A percentile compares a stretch with the other conserved stretches of the same genome.
Conservation (phyloP, 2,888 invertebrate species). For the Sinodicranocentrus sp. region DNA sequence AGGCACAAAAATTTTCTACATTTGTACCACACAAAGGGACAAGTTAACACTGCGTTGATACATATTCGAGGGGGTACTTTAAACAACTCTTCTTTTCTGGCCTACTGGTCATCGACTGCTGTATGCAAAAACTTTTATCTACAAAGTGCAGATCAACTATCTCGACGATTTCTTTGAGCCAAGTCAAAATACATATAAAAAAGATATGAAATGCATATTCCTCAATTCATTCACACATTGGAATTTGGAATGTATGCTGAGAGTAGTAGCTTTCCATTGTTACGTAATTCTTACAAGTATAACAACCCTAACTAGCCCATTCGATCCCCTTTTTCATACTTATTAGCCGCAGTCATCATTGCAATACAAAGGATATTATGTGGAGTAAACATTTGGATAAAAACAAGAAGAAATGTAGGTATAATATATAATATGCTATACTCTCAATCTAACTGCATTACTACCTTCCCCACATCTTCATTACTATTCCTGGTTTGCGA, state of each 20-base stretch:
- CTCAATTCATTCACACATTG: conserved; percentile 11
- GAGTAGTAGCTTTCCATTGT: conserved; percentile 37
- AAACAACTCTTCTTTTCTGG: background rate
- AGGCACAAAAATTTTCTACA: too few species aligned
- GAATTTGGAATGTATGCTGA: too few species aligned
- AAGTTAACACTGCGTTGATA: too few species aligned
- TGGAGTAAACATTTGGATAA: too few species aligned
- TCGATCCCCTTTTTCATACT: conserved; percentile 21
- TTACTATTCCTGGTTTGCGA: too few species aligned
- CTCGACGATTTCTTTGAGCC: conserved; percentile 16
- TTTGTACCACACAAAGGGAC: too few species aligned
- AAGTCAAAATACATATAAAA: conserved; percentile 14
- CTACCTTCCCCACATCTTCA: too few species aligned
- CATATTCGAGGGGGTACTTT: too few species aligned
- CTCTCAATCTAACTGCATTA: too few species aligned
- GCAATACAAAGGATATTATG: background rate
- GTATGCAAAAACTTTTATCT: background rate
- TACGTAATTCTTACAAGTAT: conserved; percentile 42
- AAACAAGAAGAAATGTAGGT: too few species aligned
- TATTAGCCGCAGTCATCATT: background rate
- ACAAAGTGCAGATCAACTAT: conserved; percentile 7
- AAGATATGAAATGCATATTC: background rate
- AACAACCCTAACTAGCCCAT: conserved; percentile 10
- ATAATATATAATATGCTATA: too few species aligned
- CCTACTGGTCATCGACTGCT: background rate